Percentiles rank a stretch among this genome's conserved stretches.
These are phyloP conservation scores for Phorcus lineatus DNA, from an alignment of 2,888 invertebrate species.

Conservation along the genomic window DNA sequence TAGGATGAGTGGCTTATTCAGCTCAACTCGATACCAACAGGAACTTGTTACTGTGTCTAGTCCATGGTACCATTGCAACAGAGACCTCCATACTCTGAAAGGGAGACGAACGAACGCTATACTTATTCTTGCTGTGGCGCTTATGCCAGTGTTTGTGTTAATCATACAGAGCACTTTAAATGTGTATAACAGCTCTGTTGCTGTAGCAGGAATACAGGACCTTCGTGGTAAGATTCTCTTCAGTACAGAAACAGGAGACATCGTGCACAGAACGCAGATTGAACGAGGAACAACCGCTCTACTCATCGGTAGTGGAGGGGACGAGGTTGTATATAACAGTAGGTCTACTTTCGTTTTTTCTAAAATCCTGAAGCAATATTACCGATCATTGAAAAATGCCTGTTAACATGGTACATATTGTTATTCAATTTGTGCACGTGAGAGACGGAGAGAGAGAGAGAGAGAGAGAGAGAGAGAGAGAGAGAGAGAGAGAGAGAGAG, in stretches of 20 bases:
- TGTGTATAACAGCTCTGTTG: neutral
- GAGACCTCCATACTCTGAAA: neutral
- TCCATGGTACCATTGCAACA: slow-evolving; percentile 5
- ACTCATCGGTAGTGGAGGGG: slow-evolving; percentile 52
- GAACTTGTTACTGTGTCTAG: neutral
- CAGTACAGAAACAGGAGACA: slow-evolving; percentile 53
- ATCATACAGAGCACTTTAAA: slow-evolving; percentile 22
- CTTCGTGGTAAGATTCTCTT: slow-evolving; percentile 31
- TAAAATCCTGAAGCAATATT: too few relatives aligned
- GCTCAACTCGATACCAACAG: too few relatives aligned
- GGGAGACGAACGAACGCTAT: slow-evolving; percentile 21
- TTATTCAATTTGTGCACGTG: too few relatives aligned
- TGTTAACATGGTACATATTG: too few relatives aligned
- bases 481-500: too few relatives aligned
- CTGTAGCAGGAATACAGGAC: slow-evolving; percentile 19
- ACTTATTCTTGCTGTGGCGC: slow-evolving; percentile 21
- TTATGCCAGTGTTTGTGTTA: slow-evolving; percentile 16
- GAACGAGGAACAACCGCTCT: slow-evolving; percentile 61
- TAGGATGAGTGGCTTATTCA: too few relatives aligned
- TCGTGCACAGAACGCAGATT: slow-evolving; percentile 57
- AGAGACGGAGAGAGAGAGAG: too few relatives aligned
- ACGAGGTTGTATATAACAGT: slow-evolving; percentile 20
- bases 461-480: too few relatives aligned
- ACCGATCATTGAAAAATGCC: too few relatives aligned
- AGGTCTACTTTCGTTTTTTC: neutral